phyloP scores from a whole-genome alignment of 2,888 invertebrate genomes.

The Drosophila subsilvestris region DNA sequence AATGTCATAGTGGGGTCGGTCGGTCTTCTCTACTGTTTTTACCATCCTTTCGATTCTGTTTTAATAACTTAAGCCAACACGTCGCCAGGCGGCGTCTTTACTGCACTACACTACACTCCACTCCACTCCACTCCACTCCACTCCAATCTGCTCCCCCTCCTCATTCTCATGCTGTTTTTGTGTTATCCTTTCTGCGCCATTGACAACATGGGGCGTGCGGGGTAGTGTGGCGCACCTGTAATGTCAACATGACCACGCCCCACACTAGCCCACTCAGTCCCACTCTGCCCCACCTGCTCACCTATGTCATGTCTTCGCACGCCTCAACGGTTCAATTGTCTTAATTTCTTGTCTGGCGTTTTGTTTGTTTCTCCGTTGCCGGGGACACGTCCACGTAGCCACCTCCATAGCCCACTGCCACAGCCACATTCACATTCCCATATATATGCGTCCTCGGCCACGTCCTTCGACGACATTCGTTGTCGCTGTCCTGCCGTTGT shows the following conservation, averaged over 20 bases:
- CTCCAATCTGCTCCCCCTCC: background rate
- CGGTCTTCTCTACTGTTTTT: conserved; percentile 13
- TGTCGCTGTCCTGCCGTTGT: conserved; percentile 23
- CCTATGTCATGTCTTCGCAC: conserved; percentile 64
- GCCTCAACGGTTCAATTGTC: conserved; percentile 81
- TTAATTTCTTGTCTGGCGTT: conserved; percentile 80
- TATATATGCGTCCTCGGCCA: conserved; percentile 32
- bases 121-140: background rate
- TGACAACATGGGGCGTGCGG: conserved; percentile 57
- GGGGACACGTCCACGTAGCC: conserved; percentile 42
- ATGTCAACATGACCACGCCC: conserved; percentile 74
- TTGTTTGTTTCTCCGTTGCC: conserved; percentile 67
- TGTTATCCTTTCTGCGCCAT: conserved; percentile 80
- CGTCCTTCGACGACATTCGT: conserved; percentile 25
- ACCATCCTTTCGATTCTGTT: conserved; percentile 48
- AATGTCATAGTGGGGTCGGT: conserved; percentile 18
- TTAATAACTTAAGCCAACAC: conserved; percentile 79
- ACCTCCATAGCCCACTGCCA: background rate
- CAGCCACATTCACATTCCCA: conserved; percentile 19
- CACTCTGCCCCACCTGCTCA: conserved; percentile 37
- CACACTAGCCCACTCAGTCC: conserved; percentile 39
- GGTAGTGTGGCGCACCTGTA: conserved; percentile 69
- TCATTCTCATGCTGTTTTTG: conserved; percentile 39
- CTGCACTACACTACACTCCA: background rate
- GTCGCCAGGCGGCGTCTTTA: conserved; percentile 49